Evolutionary conservation across 2,888 invertebrate species (phyloP), one percentile per base, ranked within the genome.

Genomic region (Atethmia centrago): DNA sequence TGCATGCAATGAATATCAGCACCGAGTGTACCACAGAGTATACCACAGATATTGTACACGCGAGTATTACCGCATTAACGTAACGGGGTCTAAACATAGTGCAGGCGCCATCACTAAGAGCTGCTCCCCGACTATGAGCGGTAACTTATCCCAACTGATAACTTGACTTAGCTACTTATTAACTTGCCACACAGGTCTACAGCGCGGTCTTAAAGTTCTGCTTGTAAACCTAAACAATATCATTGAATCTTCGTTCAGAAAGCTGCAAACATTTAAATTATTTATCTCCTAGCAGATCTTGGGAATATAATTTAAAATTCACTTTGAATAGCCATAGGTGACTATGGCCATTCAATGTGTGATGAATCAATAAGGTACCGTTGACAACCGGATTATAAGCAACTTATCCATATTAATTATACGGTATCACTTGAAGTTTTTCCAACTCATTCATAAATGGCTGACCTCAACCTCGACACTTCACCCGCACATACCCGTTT

Each of bases 51-150:
- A 40, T 36, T 16, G 77, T 36, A 25, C 36, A n/a, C 42, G 36
- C 59, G 14, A n/a, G 64, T 68, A 79, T 65, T 83, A 79, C 49
- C 16, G 55, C 61, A 84, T 81, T 84, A 84, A 81, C 56, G 49
- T 82, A 84, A 82, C 81, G 81, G 85, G 21, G 40, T 45, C 67
- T 82, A 84, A 82, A 84, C 71, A 82, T 21, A 74, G 76, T 19
- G 64, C 64, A 63, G 64, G 51, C 36, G 68, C 73, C 55, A 19
- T 9, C 14, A 36, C 65, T 59, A 14, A 49, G 61, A 9, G 40
- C 80, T 25, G 84, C 68, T 68, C 53, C 55, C 21, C 72, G 64
- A 51, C 73, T 79, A n/a, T 28, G 69, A 65, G 49, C 40, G 19
- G 65, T 12, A 40, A 59, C 66, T 31, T 55, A 56, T 36, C 58